Percentiles rank a stretch among this genome's conserved stretches.
These are phyloP conservation scores for Porites rus DNA, from an alignment of 92 coral and sea anemone species.

Conservation along the genomic window DNA sequence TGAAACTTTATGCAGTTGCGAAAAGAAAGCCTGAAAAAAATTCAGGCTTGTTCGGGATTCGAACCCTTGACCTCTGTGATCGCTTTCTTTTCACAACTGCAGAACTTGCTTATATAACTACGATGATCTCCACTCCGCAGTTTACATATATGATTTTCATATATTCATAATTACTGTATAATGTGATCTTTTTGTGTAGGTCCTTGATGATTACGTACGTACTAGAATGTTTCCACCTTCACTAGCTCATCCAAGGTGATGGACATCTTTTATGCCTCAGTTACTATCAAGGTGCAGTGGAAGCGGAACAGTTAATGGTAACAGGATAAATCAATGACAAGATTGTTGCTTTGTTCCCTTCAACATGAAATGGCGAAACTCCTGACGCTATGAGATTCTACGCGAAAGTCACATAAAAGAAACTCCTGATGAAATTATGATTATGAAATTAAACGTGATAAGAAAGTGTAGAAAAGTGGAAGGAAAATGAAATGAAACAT, in stretches of 20 bases:
- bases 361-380: not conserved
- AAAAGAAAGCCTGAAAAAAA: too few relatives aligned
- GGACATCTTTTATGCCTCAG: not conserved
- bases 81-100: too few relatives aligned
- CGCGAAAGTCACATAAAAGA: not conserved
- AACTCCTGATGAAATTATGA: too few relatives aligned
- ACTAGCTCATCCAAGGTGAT: conserved; percentile 44
- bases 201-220: conserved; percentile 31
- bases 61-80: too few relatives aligned
- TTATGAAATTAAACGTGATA: not conserved
- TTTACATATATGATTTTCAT: too few relatives aligned
- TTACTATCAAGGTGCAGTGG: not conserved
- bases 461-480: not conserved
- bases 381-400: not conserved
- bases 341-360: not conserved
- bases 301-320: not conserved
- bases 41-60: too few relatives aligned
- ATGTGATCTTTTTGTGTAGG: not conserved
- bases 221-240: conserved; percentile 65
- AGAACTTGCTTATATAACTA: too few relatives aligned
- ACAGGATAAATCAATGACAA: not conserved
- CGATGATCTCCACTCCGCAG: too few relatives aligned
- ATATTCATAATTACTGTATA: not conserved
- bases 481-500: too few relatives aligned
- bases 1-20: too few relatives aligned